phyloP scores from a whole-genome alignment of 2,888 invertebrate genomes.

The Drosophila robusta region DNA sequence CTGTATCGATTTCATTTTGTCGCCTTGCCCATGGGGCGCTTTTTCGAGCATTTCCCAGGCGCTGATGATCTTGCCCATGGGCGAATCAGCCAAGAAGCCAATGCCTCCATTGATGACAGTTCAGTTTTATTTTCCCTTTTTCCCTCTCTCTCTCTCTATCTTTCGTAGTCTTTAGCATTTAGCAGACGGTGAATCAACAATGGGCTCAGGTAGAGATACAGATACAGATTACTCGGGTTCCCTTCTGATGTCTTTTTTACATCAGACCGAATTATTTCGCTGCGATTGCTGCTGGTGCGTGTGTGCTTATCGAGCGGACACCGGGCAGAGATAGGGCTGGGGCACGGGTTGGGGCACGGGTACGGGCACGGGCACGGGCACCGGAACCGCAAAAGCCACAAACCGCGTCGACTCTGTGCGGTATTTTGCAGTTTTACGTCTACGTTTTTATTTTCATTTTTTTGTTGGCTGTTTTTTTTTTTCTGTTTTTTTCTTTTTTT shows the following conservation, averaged over 20 bases:
- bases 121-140: slow-evolving; percentile 46
- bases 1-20: slow-evolving; percentile 32
- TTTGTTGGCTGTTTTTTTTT: slow-evolving; percentile 19
- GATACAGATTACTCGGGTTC: slow-evolving; percentile 31
- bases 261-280: slow-evolving; percentile 28
- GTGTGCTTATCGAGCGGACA: slow-evolving; percentile 35
- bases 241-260: slow-evolving; percentile 40
- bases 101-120: slow-evolving; percentile 48
- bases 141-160: slow-evolving; percentile 2
- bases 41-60: slow-evolving; percentile 45
- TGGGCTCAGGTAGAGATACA: slow-evolving; percentile 41
- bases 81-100: slow-evolving; percentile 43
- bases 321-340: neutral
- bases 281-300: slow-evolving; percentile 38
- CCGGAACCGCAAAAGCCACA: slow-evolving; percentile 62
- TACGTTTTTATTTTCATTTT: slow-evolving; percentile 24
- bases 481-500: slow-evolving; percentile 19
- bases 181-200: slow-evolving; percentile 18
- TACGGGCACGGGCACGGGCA: slow-evolving; percentile 17
- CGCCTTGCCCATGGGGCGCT: slow-evolving; percentile 3
- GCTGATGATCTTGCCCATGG: slow-evolving; percentile 17
- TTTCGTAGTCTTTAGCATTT: slow-evolving; percentile 19
- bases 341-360: neutral
- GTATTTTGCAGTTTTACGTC: slow-evolving; percentile 45
- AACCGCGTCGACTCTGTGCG: slow-evolving; percentile 60